Conservation (phyloP, 2,113 vertebrate genomes). For the Neotragus pygmaeus region DNA sequence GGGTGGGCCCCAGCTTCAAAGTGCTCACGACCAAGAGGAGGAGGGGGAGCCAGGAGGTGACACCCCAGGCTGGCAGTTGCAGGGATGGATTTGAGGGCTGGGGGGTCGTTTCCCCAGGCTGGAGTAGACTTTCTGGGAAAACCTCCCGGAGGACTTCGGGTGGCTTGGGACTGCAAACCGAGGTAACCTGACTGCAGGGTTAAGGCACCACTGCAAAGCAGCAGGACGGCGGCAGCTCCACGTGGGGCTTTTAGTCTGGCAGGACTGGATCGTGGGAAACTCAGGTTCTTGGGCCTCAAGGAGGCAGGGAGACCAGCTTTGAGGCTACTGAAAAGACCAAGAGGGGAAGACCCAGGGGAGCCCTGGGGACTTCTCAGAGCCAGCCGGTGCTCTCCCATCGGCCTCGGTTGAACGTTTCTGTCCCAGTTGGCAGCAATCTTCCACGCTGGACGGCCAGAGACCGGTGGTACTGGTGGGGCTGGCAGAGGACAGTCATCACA, state of each 20-base stretch:
- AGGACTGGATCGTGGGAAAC: background rate
- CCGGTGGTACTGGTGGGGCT: fast-evolving
- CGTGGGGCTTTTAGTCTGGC: background rate
- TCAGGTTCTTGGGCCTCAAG: background rate
- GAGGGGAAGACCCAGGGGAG: background rate
- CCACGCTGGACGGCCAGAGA: too few species aligned
- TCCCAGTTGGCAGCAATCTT: background rate
- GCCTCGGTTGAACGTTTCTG: background rate
- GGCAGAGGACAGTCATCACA: background rate
- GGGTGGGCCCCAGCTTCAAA: background rate
- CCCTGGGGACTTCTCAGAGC: background rate
- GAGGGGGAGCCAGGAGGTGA: background rate
- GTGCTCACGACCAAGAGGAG: background rate
- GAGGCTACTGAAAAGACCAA: background rate
- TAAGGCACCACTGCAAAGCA: background rate
- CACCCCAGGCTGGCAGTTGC: background rate
- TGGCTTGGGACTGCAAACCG: too few species aligned
- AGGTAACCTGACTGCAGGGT: background rate
- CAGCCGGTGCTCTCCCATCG: background rate
- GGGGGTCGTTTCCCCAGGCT: background rate
- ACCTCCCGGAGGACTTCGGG: background rate
- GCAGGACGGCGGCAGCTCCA: fast-evolving
- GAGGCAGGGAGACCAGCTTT: background rate
- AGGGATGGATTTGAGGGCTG: background rate
- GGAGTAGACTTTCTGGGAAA: background rate